Evolutionary conservation across 2,797 vertebrate species (phyloP), one percentile per base, ranked within the genome.

Genomic region (Ispidina picta): DNA sequence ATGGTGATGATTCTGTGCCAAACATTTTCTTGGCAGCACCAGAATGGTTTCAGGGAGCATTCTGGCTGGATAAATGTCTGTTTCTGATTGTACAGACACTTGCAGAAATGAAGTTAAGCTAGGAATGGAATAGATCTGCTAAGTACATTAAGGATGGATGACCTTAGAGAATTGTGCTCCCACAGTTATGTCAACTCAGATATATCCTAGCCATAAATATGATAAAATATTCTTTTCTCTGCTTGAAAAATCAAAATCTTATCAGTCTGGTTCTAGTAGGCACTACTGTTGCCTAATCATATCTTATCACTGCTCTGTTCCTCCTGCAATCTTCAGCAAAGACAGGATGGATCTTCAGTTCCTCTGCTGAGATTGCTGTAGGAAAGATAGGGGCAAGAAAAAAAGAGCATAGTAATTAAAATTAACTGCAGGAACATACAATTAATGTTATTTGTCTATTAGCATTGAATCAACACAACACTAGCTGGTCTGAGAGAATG

Each of bases 361-460:
- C 29, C 28, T 75, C n/a, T 51, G 26, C 7, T 68, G 49, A 65
- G 41, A 78, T 54, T 70, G 58, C 21, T 62, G 33, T 29, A 64
- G 23, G 13, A 87, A 87, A 68, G 29, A 75, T 6, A 68, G 9
- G 6, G 17, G 10, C 46, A 79, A 37, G 46, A 12, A 63, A 81
- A 78, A 86, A 90, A 83, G 12, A 82, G 55, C 12, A 68, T 15
- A 74, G 43, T 64, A 86, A 93, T 93, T 94, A 86, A 55, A 70
- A 82, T 80, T 92, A 92, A 84, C 69, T 95, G 11, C 68, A 79
- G 71, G 70, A 56, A 78, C 63, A 51, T 83, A 81, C 79, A 84
- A 96, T 92, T 86, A 92, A 88, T 92, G 48, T 78, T 92, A 80
- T 92, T 95, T 94, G 59, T 88, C 80, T 89, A 82, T 94, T 39